phyloP scores from a whole-genome alignment of 2,888 invertebrate genomes.

The Eupeodes latifasciatus region DNA sequence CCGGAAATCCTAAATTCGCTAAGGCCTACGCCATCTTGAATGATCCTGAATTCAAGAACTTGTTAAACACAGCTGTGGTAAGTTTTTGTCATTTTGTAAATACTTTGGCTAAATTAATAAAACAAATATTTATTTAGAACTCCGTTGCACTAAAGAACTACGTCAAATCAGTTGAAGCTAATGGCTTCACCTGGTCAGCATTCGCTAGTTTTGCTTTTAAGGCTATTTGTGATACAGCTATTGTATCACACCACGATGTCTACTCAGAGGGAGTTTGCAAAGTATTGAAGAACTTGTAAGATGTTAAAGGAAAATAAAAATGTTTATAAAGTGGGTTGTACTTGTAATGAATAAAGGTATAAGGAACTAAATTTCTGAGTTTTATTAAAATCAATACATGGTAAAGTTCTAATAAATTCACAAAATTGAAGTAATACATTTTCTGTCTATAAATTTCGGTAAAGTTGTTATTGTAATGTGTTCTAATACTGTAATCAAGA shows the following conservation, averaged over 20 bases:
- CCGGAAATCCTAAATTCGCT: slow-evolving; percentile 46
- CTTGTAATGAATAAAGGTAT: slow-evolving; percentile 34
- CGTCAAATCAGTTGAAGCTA: slow-evolving; percentile 37
- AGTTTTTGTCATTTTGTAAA: not conserved
- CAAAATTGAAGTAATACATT: too few species aligned
- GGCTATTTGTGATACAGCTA: slow-evolving; percentile 64
- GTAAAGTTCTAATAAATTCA: too few species aligned
- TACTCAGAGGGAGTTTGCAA: slow-evolving; percentile 63
- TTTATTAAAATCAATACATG: not conserved
- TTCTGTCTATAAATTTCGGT: too few species aligned
- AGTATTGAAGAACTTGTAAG: slow-evolving; percentile 53
- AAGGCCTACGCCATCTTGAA: slow-evolving; percentile 53
- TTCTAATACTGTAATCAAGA: too few species aligned
- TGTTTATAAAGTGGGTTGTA: too few species aligned
- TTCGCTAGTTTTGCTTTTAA: slow-evolving; percentile 60
- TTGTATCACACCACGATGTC: slow-evolving; percentile 61
- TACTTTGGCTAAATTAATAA: too few species aligned
- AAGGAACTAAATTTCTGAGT: not conserved
- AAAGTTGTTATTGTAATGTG: too few species aligned
- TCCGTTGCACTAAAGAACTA: slow-evolving; percentile 55
- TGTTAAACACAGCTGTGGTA: slow-evolving; percentile 61
- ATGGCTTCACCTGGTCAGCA: slow-evolving; percentile 59
- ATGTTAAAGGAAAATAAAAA: not conserved
- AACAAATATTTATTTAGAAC: not conserved
- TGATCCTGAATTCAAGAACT: slow-evolving; percentile 55